phyloP scores from a whole-genome alignment of 23 tunicate species.

The Botrylloides violaceus region DNA sequence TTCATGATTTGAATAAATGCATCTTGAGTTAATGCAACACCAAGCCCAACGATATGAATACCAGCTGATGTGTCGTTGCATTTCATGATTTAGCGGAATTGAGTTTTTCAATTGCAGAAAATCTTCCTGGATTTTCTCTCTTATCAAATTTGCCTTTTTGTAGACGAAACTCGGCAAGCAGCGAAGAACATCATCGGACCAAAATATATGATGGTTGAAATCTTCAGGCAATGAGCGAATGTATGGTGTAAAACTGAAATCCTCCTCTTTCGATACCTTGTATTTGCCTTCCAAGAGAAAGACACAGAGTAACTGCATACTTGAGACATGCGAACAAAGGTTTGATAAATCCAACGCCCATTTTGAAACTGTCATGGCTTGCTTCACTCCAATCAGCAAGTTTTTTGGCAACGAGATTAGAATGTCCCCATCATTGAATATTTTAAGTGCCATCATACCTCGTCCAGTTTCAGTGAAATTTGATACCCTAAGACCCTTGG shows the following conservation, averaged over 20 bases:
- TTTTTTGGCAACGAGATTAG: background rate
- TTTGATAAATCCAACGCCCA: background rate
- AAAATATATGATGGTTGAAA: conserved; percentile 49
- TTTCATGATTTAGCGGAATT: background rate
- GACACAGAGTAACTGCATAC: conserved; percentile 1
- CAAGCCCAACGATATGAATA: conserved; percentile 65
- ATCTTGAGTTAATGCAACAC: conserved; percentile 85
- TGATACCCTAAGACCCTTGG: background rate
- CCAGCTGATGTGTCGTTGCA: conserved; percentile 17
- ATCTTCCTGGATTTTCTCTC: conserved; percentile 5
- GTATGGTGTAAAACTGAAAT: conserved; percentile 31
- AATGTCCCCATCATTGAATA: background rate
- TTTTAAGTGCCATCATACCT: conserved; percentile 11
- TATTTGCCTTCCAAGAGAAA: conserved; percentile 2
- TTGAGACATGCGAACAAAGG: background rate
- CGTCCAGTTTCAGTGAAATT: conserved; percentile 12
- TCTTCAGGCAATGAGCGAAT: conserved; percentile 24
- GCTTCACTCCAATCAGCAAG: conserved; percentile 4
- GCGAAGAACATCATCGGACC: conserved; percentile 13
- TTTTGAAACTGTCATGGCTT: background rate
- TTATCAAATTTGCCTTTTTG: background rate
- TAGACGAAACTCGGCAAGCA: conserved; percentile 17
- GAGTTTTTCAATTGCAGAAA: conserved; percentile 6
- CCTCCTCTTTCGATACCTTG: background rate
- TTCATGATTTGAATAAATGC: conserved; percentile 19